Evolutionary conservation across 1,140 invertebrate species (phyloP), one percentile per base, ranked within the genome.

Genomic region (Pinna nobilis): DNA sequence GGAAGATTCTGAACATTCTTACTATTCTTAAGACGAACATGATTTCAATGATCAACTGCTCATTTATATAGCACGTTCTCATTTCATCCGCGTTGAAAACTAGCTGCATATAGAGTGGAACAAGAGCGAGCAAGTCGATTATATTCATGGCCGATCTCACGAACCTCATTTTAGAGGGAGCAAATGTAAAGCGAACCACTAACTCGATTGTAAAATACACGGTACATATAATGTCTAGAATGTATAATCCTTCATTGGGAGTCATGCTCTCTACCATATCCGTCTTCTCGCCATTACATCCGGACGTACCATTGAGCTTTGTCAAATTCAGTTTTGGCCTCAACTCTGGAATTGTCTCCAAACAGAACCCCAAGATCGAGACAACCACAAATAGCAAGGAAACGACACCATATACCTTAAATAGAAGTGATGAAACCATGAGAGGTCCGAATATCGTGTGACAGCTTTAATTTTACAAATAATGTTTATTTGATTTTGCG

Each of bases 341-440:
- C 76, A 96, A 92, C 79, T 93, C 93, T 1, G 95, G 95, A 84
- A 96, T 94, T 0, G 96, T 97, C 90, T 98, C 98, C 84, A 97
- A 89, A 88, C 96, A 97, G 89, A 98, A 98, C 50, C 94, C 96
- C 50, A 96, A 91, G 73, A 97, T 95, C 73, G 95, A 97, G 37
- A 96, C 91, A 87, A 94, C 94, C 85, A 97, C 96, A 91, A 97
- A 96, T 89, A 97, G 94, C 51, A 97, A 94, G 0, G 95, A 97
- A 77, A 94, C 92, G 50, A 94, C 92, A 55, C 94, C 95, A 87
- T 97, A 94, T 81, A 95, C 91, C 94, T 91, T 79, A 23, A 82
- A 80, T 32, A 32, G 59, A 76, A 71, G 71, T 44, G 55, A n/a
- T n/a, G n/a, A 59, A 1, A 37, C 41, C 2, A 53, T 53, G 7